Conservation (phyloP, 2,888 invertebrate genomes). For the Mimachlamys varia region DNA sequence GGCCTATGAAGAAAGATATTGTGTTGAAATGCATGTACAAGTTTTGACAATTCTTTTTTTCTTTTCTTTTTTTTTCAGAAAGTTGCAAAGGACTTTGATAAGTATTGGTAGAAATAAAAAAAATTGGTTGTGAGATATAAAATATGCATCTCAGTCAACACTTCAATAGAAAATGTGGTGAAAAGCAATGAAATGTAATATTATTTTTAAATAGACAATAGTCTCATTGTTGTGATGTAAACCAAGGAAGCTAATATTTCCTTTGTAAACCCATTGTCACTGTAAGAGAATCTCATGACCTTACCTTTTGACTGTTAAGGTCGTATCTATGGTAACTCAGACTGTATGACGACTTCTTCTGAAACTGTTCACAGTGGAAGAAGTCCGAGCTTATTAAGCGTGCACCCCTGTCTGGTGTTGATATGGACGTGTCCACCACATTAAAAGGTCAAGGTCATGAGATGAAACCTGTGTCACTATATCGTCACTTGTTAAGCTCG, state of each 20-base stretch:
- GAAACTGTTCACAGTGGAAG: slow-evolving; percentile 49
- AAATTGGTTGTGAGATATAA: background rate
- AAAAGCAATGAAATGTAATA: background rate
- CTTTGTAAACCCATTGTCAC: background rate
- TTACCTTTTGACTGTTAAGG: background rate
- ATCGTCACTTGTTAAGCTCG: background rate
- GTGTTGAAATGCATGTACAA: too few species aligned
- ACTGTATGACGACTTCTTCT: slow-evolving; percentile 53
- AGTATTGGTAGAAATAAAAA: slow-evolving; percentile 52
- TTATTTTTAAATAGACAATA: background rate
- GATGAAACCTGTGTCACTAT: background rate
- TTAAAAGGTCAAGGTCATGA: slow-evolving; percentile 35
- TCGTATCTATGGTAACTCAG: slow-evolving; percentile 2
- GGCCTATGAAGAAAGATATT: background rate
- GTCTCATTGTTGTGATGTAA: slow-evolving; percentile 14
- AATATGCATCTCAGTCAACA: background rate
- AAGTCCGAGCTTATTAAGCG: slow-evolving; percentile 46
- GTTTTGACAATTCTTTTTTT: background rate
- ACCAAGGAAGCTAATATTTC: background rate
- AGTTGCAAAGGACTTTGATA: slow-evolving; percentile 59
- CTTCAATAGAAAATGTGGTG: background rate
- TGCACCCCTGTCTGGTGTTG: slow-evolving; percentile 45
- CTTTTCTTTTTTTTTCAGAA: slow-evolving; percentile 60
- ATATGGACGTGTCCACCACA: background rate
- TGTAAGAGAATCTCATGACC: background rate